Conservation (phyloP, 2,888 invertebrate species). For the Spialia ferax region DNA sequence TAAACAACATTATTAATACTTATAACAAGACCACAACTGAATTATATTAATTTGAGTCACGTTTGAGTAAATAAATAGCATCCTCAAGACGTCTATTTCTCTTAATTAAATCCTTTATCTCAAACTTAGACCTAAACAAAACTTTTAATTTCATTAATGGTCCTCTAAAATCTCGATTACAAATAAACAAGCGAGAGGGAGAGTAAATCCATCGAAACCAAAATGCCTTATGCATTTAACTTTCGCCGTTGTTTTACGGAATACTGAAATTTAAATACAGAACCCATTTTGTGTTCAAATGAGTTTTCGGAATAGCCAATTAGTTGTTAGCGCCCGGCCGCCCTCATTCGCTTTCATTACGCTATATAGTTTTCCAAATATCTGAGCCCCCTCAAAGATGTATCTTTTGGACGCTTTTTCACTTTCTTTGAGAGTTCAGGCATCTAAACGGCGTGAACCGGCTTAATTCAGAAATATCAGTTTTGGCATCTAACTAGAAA, state of each 20-base stretch:
- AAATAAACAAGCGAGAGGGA: slow-evolving; percentile 37
- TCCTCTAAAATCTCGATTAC: slow-evolving; percentile 37
- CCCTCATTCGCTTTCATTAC: slow-evolving; percentile 86
- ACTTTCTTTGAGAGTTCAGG: slow-evolving; percentile 77
- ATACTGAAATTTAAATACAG: slow-evolving; percentile 85
- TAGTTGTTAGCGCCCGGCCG: slow-evolving; percentile 86
- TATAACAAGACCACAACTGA: not conserved
- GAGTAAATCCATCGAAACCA: slow-evolving; percentile 54
- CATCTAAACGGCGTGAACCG: slow-evolving; percentile 65
- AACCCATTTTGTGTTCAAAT: slow-evolving; percentile 87
- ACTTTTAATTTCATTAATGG: slow-evolving; percentile 45
- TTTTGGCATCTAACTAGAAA: too few relatives aligned
- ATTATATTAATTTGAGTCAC: not conserved
- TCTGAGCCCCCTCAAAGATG: slow-evolving; percentile 81
- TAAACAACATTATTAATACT: too few relatives aligned
- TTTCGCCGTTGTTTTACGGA: slow-evolving; percentile 82
- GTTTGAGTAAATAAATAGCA: slow-evolving; percentile 5
- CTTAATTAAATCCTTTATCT: slow-evolving; percentile 36
- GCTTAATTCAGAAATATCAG: slow-evolving; percentile 75
- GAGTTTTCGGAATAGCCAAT: slow-evolving; percentile 87
- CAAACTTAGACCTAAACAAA: slow-evolving; percentile 25
- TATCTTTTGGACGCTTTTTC: slow-evolving; percentile 80
- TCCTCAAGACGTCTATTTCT: slow-evolving; percentile 48
- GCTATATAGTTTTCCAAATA: slow-evolving; percentile 86
- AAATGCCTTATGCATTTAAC: slow-evolving; percentile 79